Evolutionary conservation across 2,888 invertebrate species (phyloP).

Genomic region (Pantelozetes paolii): DNA sequence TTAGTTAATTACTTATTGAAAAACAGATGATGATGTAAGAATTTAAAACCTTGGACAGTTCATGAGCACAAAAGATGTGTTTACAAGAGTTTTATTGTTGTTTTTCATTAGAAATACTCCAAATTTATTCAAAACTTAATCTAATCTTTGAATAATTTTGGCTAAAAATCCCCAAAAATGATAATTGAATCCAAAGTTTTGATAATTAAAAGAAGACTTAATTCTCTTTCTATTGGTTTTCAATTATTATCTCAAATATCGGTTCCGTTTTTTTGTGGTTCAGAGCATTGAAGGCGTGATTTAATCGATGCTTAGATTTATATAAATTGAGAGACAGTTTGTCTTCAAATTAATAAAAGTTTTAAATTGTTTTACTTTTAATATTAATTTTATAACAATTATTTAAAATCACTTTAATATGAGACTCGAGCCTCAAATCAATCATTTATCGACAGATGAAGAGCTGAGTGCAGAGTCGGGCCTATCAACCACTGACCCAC

Average conservation of each 20-base stretch:
- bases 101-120: not conserved
- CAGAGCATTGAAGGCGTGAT: not conserved
- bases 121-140: no score
- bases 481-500: not conserved
- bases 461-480: conserved; percentile 29
- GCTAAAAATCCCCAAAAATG: not conserved
- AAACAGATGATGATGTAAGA: no score
- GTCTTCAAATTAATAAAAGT: not conserved
- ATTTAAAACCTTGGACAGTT: no score
- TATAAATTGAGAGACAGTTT: not conserved
- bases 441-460: not conserved
- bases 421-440: conserved; percentile 9
- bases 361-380: not conserved
- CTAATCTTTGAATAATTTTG: no score
- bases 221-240: not conserved
- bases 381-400: not conserved
- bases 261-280: not conserved
- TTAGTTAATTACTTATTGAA: no score
- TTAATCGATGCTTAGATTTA: not conserved
- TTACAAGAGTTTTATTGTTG: no score
- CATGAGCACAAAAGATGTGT: no score
- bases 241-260: not conserved
- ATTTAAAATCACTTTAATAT: not conserved
- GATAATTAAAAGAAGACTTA: not conserved
- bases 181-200: not conserved